These are phyloP conservation scores for Ciconia boyciana DNA, from an alignment of 2,113 vertebrate species.

Conservation along the genomic window DNA sequence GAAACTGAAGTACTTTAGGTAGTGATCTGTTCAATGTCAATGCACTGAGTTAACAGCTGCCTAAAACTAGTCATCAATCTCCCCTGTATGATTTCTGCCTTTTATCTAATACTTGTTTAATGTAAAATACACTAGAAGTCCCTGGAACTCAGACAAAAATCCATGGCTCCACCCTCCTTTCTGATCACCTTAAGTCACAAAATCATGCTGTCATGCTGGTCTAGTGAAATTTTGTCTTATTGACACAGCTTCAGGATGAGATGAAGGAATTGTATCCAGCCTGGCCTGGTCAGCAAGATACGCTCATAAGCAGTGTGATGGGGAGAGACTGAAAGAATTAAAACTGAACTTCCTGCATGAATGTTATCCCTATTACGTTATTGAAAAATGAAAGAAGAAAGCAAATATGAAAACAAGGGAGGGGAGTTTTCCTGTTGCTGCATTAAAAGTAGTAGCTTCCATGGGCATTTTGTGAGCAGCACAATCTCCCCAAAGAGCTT, in stretches of 20 bases:
- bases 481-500: not conserved
- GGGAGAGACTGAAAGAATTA: not conserved
- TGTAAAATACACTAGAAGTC: not conserved
- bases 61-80: not conserved
- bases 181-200: not conserved
- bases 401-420: not conserved
- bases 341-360: not conserved
- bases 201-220: not conserved
- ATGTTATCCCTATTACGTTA: not conserved
- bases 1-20: not conserved
- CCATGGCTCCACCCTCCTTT: not conserved
- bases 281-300: not conserved
- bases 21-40: not conserved
- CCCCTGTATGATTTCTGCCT: not conserved
- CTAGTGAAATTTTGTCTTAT: not conserved
- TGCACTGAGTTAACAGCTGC: not conserved
- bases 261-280: not conserved
- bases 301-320: not conserved
- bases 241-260: not conserved
- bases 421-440: not conserved
- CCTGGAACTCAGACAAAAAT: not conserved
- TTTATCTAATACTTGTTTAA: not conserved
- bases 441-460: not conserved
- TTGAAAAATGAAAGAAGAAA: not conserved
- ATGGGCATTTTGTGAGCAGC: not conserved